Evolutionary conservation across 2,888 invertebrate species (phyloP), one percentile per base, ranked within the genome.

Genomic region (Callyntrura sp.): DNA sequence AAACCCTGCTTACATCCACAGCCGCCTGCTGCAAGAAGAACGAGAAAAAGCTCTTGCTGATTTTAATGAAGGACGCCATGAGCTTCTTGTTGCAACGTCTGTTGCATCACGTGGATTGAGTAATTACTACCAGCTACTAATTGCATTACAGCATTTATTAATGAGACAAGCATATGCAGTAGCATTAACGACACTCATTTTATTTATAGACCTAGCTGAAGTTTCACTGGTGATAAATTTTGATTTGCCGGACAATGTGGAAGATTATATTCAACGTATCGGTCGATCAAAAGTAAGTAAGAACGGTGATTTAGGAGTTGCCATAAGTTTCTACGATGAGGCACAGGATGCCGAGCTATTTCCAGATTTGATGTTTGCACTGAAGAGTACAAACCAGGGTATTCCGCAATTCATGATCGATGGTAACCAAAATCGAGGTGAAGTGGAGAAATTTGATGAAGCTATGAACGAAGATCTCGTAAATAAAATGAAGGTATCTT

Each of bases 41-140:
- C 23, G 88, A 14, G 73, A 60, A 23, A 8, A 51, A 35, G 65
- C 83, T 1, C 11, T 88, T 4, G 0, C n/a, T 3, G 62, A 88
- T 5, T 76, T 88, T 23, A 25, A 78, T 20, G 28, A 14, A 0
- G 88, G 88, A n/a, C n/a, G 5, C 4, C 8, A 6, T 0, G 17
- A 5, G 11, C 14, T 78, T 62, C 45, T 88, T 0, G 55, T 88
- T 23, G 78, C 88, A 0, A 88, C 88, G 12, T 83, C 83, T 2
- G 83, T 83, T 35, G 83, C 83, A 0, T 11, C 88, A 12, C 51
- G 88, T 12, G 88, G 88, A 23, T 17, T 83, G 9, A 88, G 88
- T 88, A 82, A 70, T 6, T 35, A 6, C 6, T 35, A n/a, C n/a
- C n/a, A n/a, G n/a, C n/a, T n/a, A n/a, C n/a, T n/a, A n/a, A n/a